Base-by-base conservation (phyloP, 2,797 vertebrate species). In the Chaetophractus vellerosus region DNA sequence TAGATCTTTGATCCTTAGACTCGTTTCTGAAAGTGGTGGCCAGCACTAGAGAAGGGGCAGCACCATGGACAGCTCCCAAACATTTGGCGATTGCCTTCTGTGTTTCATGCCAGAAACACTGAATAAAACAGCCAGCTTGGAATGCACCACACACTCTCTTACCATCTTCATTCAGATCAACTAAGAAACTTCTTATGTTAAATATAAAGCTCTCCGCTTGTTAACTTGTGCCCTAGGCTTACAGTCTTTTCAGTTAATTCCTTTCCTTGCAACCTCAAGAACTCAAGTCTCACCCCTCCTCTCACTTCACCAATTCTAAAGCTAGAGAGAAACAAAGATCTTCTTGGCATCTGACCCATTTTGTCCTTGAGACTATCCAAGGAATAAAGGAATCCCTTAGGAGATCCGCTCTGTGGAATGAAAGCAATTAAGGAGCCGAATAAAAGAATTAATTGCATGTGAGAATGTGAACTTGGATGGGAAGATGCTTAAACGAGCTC, bases 401-500 rank as follows among this genome's bases (percentile, higher is more conserved):
- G 93, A 95, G 79, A 87, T 48, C 95, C 87, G 91, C 84, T 81
- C 63, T 93, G 74, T 93, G 96, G 86, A 92, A 93, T 91, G 63
- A 91, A 97, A 96, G 81, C 89, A 97, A 89, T 95, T 97, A 95
- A 93, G 52, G 72, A 89, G 26, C 59, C 36, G 45, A 96, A 96
- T 96, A 91, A 97, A 97, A 97, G 94, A 95, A 97, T 95, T 96
- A 97, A 97, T 95, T 97, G 75, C 87, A 83, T 87, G 83, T 81
- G 86, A 94, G 88, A 28, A 45, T 93, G 88, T 92, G 31, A 76
- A 74, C 95, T 93, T 97, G 93, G 92, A 92, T 93, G 1, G 75
- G 24, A 96, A 92, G 93, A 93, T 95, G 79, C 85, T 96, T 96
- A 95, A 96, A 89, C 26, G 82, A 94, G 82, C 90, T 90, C 89